Evolutionary conservation across 2,888 invertebrate species (phyloP).

Genomic region (Tuberolachnus salignus): DNA sequence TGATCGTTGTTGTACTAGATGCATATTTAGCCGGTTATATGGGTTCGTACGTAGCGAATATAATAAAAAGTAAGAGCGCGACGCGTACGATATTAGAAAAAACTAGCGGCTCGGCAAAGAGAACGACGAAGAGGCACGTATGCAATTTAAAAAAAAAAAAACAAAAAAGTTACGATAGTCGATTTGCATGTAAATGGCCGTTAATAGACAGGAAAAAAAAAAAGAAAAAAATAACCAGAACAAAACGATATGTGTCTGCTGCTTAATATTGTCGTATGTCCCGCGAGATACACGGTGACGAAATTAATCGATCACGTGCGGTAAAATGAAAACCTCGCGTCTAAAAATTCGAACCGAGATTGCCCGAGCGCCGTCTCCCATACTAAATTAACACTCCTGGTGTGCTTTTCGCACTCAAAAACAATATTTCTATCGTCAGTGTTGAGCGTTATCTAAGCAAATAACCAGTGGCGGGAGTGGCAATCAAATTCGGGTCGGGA

Average conservation of each 20-base stretch:
- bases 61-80: background rate
- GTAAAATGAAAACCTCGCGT: background rate
- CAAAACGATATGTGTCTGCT: background rate
- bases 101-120: background rate
- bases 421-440: too few relatives aligned
- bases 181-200: constrained; percentile 40
- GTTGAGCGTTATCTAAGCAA: too few relatives aligned
- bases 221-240: background rate
- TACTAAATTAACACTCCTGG: too few relatives aligned
- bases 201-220: constrained; percentile 24
- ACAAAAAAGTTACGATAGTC: constrained; percentile 6
- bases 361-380: too few relatives aligned
- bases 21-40: too few relatives aligned
- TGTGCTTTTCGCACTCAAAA: too few relatives aligned
- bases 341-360: too few relatives aligned
- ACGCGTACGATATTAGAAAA: constrained; percentile 15
- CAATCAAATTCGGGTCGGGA: too few relatives aligned
- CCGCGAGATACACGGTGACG: background rate
- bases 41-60: background rate
- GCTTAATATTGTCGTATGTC: background rate
- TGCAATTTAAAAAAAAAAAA: constrained; percentile 26
- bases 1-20: too few relatives aligned
- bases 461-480: too few relatives aligned
- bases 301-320: constrained; percentile 8
- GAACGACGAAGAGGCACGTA: constrained; percentile 7